phyloP scores from a whole-genome alignment of 2,797 vertebrate genomes.

The Bovichtus variegatus region DNA sequence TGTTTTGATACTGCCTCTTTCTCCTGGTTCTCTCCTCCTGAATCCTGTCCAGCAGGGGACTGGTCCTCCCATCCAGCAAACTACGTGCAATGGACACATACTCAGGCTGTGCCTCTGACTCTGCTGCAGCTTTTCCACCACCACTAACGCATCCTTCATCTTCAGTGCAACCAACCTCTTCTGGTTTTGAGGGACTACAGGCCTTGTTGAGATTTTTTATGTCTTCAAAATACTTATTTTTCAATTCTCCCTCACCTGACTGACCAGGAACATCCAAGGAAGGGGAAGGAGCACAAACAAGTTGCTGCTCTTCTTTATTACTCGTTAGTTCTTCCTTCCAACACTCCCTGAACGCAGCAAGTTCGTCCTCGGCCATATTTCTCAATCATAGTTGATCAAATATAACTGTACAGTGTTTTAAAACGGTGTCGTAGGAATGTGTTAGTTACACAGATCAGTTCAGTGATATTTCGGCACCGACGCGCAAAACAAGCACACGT shows the following conservation, averaged over 20 bases:
- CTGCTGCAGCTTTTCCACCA: neutral
- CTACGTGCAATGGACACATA: constrained; percentile 84
- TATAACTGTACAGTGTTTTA: neutral
- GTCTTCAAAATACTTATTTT: constrained; percentile 67
- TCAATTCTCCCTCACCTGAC: constrained; percentile 24
- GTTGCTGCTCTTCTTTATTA: constrained; percentile 30
- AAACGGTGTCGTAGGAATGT: accelerated
- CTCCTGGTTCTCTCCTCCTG: constrained; percentile 78
- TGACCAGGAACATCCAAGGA: neutral
- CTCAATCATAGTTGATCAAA: constrained; percentile 34
- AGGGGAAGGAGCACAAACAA: constrained; percentile 2
- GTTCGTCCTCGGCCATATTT: constrained; percentile 80
- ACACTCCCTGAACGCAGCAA: constrained; percentile 80
- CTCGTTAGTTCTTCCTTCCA: constrained; percentile 80
- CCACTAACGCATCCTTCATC: neutral
- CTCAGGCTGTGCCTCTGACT: constrained; percentile 70
- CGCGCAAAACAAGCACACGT: constrained; percentile 26
- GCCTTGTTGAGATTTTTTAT: constrained; percentile 3
- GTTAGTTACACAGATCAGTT: accelerated
- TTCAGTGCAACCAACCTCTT: neutral
- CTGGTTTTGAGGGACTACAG: neutral
- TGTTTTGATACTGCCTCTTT: constrained; percentile 70
- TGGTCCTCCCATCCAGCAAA: constrained; percentile 83
- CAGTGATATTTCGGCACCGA: accelerated
- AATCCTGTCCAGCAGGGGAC: constrained; percentile 81